Base-by-base conservation (phyloP, 2,888 invertebrate species). In the Lasioglossum calceatum region DNA sequence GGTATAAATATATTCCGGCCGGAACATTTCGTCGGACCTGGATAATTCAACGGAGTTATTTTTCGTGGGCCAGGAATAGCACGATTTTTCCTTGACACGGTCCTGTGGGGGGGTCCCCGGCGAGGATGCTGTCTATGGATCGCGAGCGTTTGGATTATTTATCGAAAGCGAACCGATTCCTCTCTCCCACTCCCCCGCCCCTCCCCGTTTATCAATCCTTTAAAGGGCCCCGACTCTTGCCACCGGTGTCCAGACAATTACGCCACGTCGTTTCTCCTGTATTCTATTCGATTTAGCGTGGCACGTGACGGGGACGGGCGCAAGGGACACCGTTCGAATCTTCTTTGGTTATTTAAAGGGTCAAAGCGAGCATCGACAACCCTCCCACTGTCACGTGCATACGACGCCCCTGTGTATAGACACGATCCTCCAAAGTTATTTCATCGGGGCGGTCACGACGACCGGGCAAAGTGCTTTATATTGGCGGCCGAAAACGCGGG, bases 271-370 rank as follows among this genome's bases (percentile, higher is more conserved):
- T 71, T 71, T 73, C 81, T 80, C 64, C 39, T 74, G 82, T 58
- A 32, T 42, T 81, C 39, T 50, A 71, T 77, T 86, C 85, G 77
- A 85, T 84, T 84, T 54, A 74, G 44, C 71, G 82, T 77, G 19
- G 58, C 81, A 74, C 71, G 81, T 79, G 87, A 74, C 70, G 64
- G 64, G 50, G 16, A 32, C 70, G 50, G n/a, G 58, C 19, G 73
- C 36, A n/a, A 71, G 71, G 71, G 64, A 50, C 67, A 47, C 70
- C 74, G 81, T 71, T 42, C 71, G 71, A 42, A 72, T 70, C 64
- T 84, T 82, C 86, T 77, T 87, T 87, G 84, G 81, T 89, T 89
- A 88, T 89, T 89, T 86, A 84, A 89, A 86, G 89, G 89, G 89
- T 89, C 86, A 88, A 85, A 83, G 85, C 67, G 64, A 64, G 44